Percentiles rank a stretch among this genome's conserved stretches.
phyloP scores from a whole-genome alignment of 2,888 invertebrate genomes.

The Macrosoma leucophasiata region DNA sequence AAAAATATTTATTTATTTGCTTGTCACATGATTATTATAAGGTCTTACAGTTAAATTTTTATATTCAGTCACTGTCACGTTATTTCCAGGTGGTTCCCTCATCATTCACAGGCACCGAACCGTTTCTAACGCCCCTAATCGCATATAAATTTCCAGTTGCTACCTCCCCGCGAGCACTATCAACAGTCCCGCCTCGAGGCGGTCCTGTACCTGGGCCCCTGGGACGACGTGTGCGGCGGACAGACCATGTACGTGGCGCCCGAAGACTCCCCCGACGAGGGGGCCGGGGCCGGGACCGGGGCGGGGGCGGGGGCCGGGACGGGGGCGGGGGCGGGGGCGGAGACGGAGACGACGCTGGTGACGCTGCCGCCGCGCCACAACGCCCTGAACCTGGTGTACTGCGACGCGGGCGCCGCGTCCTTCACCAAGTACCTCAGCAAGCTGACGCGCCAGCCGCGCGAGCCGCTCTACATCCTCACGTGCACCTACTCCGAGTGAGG shows the following conservation, averaged over 20 bases:
- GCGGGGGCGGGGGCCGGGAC: conserved; percentile 12
- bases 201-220: conserved; percentile 47
- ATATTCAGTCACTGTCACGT: too few relatives aligned
- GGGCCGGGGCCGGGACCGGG: conserved; percentile 14
- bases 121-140: too few relatives aligned
- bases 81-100: too few relatives aligned
- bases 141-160: conserved; percentile 59
- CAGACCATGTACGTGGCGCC: conserved; percentile 51
- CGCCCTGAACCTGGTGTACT: conserved; percentile 79
- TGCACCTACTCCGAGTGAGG: conserved; percentile 57
- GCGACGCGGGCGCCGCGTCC: conserved; percentile 67
- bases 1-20: too few relatives aligned
- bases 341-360: conserved; percentile 58
- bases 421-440: conserved; percentile 64
- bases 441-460: conserved; percentile 35
- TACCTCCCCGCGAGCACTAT: conserved; percentile 53
- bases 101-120: too few relatives aligned
- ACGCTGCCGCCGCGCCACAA: conserved; percentile 79
- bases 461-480: conserved; percentile 50
- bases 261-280: conserved; percentile 51
- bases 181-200: conserved; percentile 43
- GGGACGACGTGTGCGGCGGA: conserved; percentile 37
- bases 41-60: too few relatives aligned
- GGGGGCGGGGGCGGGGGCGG: conserved; percentile 26
- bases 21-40: too few relatives aligned